Conservation (phyloP, 2,113 vertebrate genomes). For the Leptobrachium ailaonicum region DNA sequence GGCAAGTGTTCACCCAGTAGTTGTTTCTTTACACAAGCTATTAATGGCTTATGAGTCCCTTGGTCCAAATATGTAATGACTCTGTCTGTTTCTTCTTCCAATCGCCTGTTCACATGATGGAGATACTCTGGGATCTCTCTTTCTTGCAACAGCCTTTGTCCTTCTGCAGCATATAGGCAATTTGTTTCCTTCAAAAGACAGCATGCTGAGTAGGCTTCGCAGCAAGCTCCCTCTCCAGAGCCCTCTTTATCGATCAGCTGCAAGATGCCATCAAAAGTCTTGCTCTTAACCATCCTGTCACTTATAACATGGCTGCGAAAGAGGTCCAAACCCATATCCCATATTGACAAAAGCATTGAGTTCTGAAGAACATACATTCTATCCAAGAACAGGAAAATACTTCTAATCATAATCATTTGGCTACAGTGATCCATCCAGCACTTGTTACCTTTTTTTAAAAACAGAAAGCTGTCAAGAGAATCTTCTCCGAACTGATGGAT, state of each 20-base stretch:
- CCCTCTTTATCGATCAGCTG: too few species aligned
- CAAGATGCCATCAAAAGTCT: too few species aligned
- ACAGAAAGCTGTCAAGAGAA: slow-evolving; percentile 76
- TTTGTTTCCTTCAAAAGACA: slow-evolving; percentile 81
- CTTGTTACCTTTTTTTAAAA: slow-evolving; percentile 79
- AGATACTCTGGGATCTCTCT: slow-evolving; percentile 80
- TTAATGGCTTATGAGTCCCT: slow-evolving; percentile 76
- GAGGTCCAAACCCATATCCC: slow-evolving; percentile 80
- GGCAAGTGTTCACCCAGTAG: slow-evolving; percentile 75
- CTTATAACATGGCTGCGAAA: slow-evolving; percentile 74
- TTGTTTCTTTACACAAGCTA: slow-evolving; percentile 78
- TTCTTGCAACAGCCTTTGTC: slow-evolving; percentile 80
- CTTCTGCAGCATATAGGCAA: slow-evolving; percentile 76
- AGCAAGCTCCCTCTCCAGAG: slow-evolving; percentile 73
- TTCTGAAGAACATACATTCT: slow-evolving; percentile 79
- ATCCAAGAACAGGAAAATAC: slow-evolving; percentile 80
- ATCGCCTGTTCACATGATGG: too few species aligned
- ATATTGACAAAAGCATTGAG: slow-evolving; percentile 78
- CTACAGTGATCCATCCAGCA: slow-evolving; percentile 83
- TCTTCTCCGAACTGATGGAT: slow-evolving; percentile 76
- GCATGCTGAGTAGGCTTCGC: slow-evolving; percentile 76
- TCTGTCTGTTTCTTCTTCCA: too few species aligned
- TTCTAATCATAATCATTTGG: slow-evolving; percentile 85
- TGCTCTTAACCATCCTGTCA: slow-evolving; percentile 72
- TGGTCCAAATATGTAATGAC: slow-evolving; percentile 79